Evolutionary conservation across 2,797 vertebrate genomes (phyloP).

Genomic region (Galaxias olidus): DNA sequence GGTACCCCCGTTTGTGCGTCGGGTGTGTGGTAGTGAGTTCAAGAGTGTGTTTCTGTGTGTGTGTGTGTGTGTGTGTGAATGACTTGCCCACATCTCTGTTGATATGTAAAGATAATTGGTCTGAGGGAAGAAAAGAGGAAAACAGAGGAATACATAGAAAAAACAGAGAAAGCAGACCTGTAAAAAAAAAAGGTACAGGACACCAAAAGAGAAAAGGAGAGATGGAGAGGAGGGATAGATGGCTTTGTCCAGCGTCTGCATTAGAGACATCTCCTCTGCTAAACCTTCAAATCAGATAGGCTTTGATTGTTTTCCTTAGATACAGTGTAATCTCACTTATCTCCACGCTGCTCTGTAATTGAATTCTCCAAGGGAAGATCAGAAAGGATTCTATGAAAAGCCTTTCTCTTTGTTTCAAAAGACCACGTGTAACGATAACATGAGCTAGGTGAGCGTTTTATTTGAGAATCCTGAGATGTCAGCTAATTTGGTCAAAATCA

Average conservation of each 20-base stretch:
- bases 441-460: constrained; percentile 35
- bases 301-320: constrained; percentile 79
- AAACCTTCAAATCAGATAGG: constrained; percentile 76
- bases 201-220: too few species aligned
- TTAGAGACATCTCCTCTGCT: constrained; percentile 61
- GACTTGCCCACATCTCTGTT: too few species aligned
- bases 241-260: constrained; percentile 47
- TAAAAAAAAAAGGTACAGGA: too few species aligned
- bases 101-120: too few species aligned
- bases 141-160: too few species aligned
- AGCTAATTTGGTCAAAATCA: constrained; percentile 33
- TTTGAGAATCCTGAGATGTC: constrained; percentile 22
- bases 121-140: too few species aligned
- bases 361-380: constrained; percentile 75
- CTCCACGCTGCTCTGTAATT: constrained; percentile 76
- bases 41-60: too few species aligned
- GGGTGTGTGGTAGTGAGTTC: too few species aligned
- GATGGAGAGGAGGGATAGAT: constrained; percentile 2
- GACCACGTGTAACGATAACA: constrained; percentile 28
- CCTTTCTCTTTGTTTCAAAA: constrained; percentile 58
- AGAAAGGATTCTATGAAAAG: constrained; percentile 62
- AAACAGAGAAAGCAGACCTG: too few species aligned
- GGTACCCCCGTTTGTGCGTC: too few species aligned
- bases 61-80: too few species aligned
- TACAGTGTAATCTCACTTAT: constrained; percentile 76